Base-by-base conservation (phyloP, 2,888 invertebrate genomes). In the Nycteola revayana region DNA sequence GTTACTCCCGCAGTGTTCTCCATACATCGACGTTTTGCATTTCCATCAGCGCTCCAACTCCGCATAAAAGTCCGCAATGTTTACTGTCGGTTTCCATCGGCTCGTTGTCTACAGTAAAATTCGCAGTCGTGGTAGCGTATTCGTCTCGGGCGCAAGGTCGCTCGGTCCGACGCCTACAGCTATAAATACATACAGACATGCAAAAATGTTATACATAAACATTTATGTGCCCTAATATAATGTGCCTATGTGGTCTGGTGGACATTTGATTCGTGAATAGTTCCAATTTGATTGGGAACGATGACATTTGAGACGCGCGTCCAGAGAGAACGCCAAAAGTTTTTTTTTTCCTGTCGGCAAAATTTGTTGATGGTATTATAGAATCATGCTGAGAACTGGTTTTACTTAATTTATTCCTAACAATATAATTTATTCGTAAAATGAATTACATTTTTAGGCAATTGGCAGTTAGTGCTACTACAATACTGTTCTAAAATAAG, bases 161-260 rank as follows among this genome's bases (percentile, higher is more conserved):
- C 68, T 54, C 52, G 68, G 75, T 64, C 66, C 75, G 79, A 73
- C 73, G 74, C 84, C 85, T 70, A 82, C 82, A 50, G 71, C 75
- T 85, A 85, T 78, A 83, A 83, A 86, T 85, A 86, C 66, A 82
- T 76, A 50, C 81, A 81, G 82, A 76, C 84, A 84, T 76, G 77
- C 78, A 84, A 83, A 86, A 82, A 83, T 84, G 75, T 65, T 66
- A 71, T 75, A 78, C 64, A 78, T 71, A 76, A 71, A 78, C 74
- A 76, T 66, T 66, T 61, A 67, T 72, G 66, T 74, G 74, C 67
- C 75, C 72, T 75, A 75, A 70, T 72, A 68, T 66, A 6, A 7
- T 21, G 67, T 63, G 61, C 63, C 60, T 66, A 66, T 63, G 62
- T 63, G 60, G 48, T 46, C 44, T 29, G 48, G 42, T 33, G 38